Percentiles rank a stretch among this genome's conserved stretches.
These are phyloP conservation scores for Pangasianodon hypophthalmus DNA, from an alignment of 2,113 vertebrate genomes.

Conservation along the genomic window DNA sequence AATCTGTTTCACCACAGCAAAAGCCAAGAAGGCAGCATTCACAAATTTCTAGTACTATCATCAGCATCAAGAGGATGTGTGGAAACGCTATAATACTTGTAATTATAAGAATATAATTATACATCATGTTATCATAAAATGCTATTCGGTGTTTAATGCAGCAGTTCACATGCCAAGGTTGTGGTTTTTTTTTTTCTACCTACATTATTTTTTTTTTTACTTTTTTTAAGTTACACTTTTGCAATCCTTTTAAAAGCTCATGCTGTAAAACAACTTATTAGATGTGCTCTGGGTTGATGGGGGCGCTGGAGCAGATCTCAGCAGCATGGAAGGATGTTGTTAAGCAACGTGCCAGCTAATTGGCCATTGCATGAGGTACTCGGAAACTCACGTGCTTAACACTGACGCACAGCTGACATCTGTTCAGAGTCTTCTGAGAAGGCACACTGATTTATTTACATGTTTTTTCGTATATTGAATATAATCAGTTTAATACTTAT, in stretches of 20 bases:
- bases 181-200: background rate
- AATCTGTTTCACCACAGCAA: conserved; percentile 21
- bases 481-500: background rate
- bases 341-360: conserved; percentile 19
- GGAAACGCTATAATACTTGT: no score
- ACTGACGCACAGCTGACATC: conserved; percentile 13
- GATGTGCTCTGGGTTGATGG: background rate
- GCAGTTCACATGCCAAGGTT: background rate
- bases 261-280: conserved; percentile 6
- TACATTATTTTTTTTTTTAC: background rate
- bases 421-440: conserved; percentile 4
- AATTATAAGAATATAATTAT: no score
- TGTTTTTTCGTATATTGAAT: background rate
- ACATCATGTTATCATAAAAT: background rate
- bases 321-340: conserved; percentile 10
- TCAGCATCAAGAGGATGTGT: background rate
- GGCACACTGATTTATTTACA: background rate
- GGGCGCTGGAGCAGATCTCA: conserved; percentile 3
- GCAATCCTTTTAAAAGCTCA: background rate
- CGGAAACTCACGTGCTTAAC: background rate
- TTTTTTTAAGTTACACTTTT: background rate
- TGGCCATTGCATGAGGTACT: conserved; percentile 6
- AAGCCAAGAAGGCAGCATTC: conserved; percentile 39
- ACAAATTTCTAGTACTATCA: background rate
- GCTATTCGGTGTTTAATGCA: background rate